A percentile compares a stretch with the other conserved stretches of the same genome.
Conservation (phyloP, 23 tunicate genomes). For the Halocynthia roretzi region DNA sequence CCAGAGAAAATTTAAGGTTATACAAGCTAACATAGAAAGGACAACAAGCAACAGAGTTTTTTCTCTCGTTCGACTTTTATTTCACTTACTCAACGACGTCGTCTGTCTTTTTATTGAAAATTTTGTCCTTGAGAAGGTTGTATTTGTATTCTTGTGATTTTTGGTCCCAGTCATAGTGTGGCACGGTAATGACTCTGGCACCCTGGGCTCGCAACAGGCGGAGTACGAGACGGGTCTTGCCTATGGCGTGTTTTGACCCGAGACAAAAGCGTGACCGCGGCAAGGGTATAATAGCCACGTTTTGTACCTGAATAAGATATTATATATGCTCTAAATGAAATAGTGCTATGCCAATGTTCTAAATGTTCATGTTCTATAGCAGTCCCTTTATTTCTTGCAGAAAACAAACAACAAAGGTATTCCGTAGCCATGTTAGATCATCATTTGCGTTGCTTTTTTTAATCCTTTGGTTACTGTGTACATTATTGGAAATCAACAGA, state of each 20-base stretch:
- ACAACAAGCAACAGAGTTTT: too few species aligned
- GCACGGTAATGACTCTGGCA: conserved; percentile 83
- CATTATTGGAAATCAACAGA: not conserved
- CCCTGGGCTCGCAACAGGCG: conserved; percentile 86
- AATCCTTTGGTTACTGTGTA: too few species aligned
- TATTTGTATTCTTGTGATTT: conserved; percentile 32
- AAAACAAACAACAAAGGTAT: too few species aligned
- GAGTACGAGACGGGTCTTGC: conserved; percentile 79
- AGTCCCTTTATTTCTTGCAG: too few species aligned
- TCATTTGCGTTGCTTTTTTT: too few species aligned
- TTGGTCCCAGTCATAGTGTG: conserved; percentile 95
- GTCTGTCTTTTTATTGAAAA: conserved; percentile 69
- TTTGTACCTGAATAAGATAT: conserved; percentile 54
- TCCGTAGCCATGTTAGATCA: too few species aligned
- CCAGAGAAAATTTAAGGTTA: too few species aligned
- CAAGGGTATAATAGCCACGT: conserved; percentile 77
- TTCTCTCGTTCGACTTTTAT: not conserved
- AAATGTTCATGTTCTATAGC: too few species aligned
- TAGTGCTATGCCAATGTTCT: too few species aligned
- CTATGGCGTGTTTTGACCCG: conserved; percentile 78
- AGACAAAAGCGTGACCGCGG: conserved; percentile 89
- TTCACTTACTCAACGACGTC: conserved; percentile 50
- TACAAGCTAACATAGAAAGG: too few species aligned
- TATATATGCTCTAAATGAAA: not conserved
- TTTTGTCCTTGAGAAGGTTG: conserved; percentile 39